Evolutionary conservation across 2,113 vertebrate species (phyloP).

Genomic region (Vimba vimba): DNA sequence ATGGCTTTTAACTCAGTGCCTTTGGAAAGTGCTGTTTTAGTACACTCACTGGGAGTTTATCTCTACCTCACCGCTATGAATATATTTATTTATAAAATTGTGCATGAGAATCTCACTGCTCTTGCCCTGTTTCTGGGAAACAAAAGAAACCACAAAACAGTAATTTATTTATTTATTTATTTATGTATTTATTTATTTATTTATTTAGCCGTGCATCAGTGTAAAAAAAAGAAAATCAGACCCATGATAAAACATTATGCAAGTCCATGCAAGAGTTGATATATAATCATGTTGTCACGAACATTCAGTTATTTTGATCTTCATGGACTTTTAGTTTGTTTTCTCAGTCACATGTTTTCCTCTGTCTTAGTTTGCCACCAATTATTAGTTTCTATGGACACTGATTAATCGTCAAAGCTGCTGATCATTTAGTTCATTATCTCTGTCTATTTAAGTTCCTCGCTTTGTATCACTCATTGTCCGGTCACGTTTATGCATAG

Average conservation of each 20-base stretch:
- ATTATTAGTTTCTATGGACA: too few relatives aligned
- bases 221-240: background rate
- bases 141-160: background rate
- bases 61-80: background rate
- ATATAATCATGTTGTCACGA: background rate
- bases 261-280: background rate
- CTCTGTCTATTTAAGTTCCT: too few relatives aligned
- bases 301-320: too few relatives aligned
- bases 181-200: too few relatives aligned
- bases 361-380: too few relatives aligned
- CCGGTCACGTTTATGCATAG: too few relatives aligned
- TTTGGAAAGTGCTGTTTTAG: constrained; percentile 34
- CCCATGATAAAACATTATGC: background rate
- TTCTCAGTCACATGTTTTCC: too few relatives aligned
- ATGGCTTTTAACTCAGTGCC: constrained; percentile 54
- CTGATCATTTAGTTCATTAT: too few relatives aligned
- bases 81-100: constrained; percentile 22
- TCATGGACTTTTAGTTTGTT: too few relatives aligned
- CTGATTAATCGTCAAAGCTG: too few relatives aligned
- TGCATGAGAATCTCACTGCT: background rate
- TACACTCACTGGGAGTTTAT: constrained; percentile 30
- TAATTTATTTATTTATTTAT: background rate
- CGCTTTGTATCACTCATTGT: too few relatives aligned
- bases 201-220: background rate
- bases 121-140: background rate